phyloP scores from a whole-genome alignment of 2,113 vertebrate genomes.

The Galeopterus variegatus region DNA sequence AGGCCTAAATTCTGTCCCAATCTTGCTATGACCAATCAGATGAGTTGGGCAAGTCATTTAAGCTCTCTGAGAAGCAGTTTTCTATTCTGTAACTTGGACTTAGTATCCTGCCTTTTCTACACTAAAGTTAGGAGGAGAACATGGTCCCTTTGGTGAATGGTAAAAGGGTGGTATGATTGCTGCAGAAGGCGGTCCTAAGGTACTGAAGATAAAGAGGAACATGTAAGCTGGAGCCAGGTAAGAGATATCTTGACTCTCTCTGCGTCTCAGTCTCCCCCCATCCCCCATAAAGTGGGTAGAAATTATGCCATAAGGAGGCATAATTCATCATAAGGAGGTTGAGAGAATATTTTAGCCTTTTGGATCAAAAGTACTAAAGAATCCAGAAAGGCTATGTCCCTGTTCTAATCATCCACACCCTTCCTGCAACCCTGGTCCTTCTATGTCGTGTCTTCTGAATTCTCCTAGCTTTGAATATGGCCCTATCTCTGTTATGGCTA shows the following conservation, averaged over 20 bases:
- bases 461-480: background rate
- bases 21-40: background rate
- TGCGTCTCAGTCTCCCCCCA: background rate
- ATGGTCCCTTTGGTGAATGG: background rate
- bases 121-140: background rate
- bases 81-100: background rate
- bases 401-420: background rate
- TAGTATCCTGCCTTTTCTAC: background rate
- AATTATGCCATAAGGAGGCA: background rate
- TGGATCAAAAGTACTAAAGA: background rate
- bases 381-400: background rate
- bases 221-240: background rate
- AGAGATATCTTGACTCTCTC: background rate
- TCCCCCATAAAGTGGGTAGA: background rate
- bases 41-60: background rate
- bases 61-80: background rate
- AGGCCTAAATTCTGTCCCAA: background rate
- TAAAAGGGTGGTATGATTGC: background rate
- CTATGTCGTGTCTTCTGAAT: background rate
- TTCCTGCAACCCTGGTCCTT: background rate
- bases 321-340: background rate
- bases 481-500: conserved; percentile 62
- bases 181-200: background rate
- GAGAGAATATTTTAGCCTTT: background rate
- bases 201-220: background rate